These are phyloP conservation scores for Triplophysa dalaica DNA, from an alignment of 2,113 vertebrate species.

Conservation along the genomic window DNA sequence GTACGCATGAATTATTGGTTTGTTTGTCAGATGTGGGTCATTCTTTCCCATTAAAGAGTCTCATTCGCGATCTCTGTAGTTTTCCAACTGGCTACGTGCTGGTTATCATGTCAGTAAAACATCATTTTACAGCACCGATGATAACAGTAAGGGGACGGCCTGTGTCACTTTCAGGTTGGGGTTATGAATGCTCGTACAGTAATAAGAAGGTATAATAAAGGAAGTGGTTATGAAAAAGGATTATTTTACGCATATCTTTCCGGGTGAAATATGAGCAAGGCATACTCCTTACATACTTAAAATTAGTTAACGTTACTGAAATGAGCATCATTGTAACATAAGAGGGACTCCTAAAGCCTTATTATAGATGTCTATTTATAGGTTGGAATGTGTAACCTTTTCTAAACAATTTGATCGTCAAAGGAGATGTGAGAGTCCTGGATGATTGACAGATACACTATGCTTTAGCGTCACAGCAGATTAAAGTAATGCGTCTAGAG, in stretches of 20 bases:
- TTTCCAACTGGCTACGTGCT: slow-evolving; percentile 62
- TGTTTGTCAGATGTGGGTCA: slow-evolving; percentile 57
- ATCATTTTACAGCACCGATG: background rate
- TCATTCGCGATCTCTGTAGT: slow-evolving; percentile 30
- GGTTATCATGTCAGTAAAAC: slow-evolving; percentile 3
- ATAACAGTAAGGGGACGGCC: background rate
- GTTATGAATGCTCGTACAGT: no score
- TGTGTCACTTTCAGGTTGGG: background rate
- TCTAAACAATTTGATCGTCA: slow-evolving; percentile 3
- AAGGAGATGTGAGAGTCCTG: background rate
- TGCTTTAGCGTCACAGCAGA: slow-evolving; percentile 9
- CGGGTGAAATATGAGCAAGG: background rate
- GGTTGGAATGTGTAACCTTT: slow-evolving; percentile 39
- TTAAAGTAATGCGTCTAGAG: background rate
- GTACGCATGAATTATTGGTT: background rate
- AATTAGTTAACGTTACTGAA: background rate
- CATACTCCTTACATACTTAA: background rate
- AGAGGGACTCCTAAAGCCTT: background rate
- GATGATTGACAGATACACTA: background rate
- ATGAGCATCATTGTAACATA: background rate
- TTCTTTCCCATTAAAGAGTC: slow-evolving; percentile 51
- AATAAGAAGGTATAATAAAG: no score
- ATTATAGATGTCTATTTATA: slow-evolving; percentile 23
- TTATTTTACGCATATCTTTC: no score
- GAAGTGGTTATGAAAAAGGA: no score